Evolutionary conservation across 2,888 invertebrate species (phyloP).

Genomic region (Himalopsyche japonica): DNA sequence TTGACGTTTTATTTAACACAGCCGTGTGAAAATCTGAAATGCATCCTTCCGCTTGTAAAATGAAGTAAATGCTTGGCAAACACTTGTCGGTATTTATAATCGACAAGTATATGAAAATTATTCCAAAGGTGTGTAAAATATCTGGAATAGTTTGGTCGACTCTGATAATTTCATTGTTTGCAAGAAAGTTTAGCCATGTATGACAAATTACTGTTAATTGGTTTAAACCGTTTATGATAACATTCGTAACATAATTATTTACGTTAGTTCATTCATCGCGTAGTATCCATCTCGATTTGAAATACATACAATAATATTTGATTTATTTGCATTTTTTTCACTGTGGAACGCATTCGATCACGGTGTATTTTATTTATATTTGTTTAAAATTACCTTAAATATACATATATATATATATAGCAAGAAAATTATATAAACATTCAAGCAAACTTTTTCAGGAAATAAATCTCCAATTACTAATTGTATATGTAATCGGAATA

Average conservation of each 20-base stretch:
- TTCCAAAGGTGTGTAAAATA: constrained; percentile 35
- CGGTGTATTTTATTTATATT: too few species aligned
- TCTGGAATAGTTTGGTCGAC: constrained; percentile 10
- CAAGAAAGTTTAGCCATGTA: constrained; percentile 33
- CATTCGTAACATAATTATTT: background rate
- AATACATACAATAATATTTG: background rate
- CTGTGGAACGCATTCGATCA: too few species aligned
- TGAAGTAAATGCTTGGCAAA: constrained; percentile 20
- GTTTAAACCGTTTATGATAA: background rate
- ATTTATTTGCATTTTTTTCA: too few species aligned
- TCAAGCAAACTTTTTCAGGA: too few species aligned
- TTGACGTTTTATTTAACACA: constrained; percentile 38
- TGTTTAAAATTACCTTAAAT: too few species aligned
- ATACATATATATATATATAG: too few species aligned
- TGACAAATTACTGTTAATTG: constrained; percentile 33
- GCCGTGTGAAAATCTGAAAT: constrained; percentile 37
- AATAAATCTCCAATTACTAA: too few species aligned
- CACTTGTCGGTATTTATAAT: constrained; percentile 34
- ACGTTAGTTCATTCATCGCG: background rate
- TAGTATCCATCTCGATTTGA: background rate
- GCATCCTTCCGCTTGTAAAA: constrained; percentile 27
- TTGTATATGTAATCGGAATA: too few species aligned
- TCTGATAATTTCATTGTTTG: constrained; percentile 25
- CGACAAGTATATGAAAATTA: constrained; percentile 36
- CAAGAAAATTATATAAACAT: too few species aligned